Percentiles rank a stretch among this genome's conserved stretches.
Conservation (phyloP, 2,113 vertebrate genomes). For the Ctenodactylus gundi region DNA sequence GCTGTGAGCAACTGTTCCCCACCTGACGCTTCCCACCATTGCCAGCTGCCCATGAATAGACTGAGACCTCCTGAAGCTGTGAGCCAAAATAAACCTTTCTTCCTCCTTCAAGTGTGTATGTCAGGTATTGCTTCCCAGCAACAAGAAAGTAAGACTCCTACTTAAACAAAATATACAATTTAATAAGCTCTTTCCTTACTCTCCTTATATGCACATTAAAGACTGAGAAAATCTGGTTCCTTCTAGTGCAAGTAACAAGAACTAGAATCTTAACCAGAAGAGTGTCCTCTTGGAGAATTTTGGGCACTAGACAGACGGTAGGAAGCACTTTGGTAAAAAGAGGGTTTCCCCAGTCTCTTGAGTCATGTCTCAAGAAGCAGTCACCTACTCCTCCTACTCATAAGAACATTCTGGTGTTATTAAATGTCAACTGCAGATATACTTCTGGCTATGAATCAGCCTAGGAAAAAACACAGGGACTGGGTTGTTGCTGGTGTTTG, state of each 20-base stretch:
- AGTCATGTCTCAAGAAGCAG: slow-evolving; percentile 73
- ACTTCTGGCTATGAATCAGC: slow-evolving; percentile 74
- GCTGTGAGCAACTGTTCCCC: too few relatives aligned
- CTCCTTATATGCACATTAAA: background rate
- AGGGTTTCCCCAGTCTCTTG: slow-evolving; percentile 72
- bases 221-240: background rate
- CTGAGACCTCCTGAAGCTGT: too few relatives aligned
- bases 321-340: slow-evolving; percentile 64
- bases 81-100: too few relatives aligned
- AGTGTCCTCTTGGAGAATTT: slow-evolving; percentile 60
- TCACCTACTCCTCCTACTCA: slow-evolving; percentile 75
- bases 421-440: slow-evolving; percentile 74
- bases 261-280: slow-evolving; percentile 40
- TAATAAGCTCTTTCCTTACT: background rate
- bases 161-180: background rate
- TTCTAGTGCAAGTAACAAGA: slow-evolving; percentile 30
- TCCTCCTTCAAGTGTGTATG: too few relatives aligned
- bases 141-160: too few relatives aligned
- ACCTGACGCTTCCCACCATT: too few relatives aligned
- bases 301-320: slow-evolving; percentile 54
- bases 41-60: too few relatives aligned
- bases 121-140: too few relatives aligned
- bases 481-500: slow-evolving; percentile 37
- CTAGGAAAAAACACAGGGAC: slow-evolving; percentile 68
- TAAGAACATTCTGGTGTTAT: slow-evolving; percentile 75